These are phyloP conservation scores for Pinctada fucata DNA, from an alignment of 2,888 invertebrate genomes.

Conservation along the genomic window DNA sequence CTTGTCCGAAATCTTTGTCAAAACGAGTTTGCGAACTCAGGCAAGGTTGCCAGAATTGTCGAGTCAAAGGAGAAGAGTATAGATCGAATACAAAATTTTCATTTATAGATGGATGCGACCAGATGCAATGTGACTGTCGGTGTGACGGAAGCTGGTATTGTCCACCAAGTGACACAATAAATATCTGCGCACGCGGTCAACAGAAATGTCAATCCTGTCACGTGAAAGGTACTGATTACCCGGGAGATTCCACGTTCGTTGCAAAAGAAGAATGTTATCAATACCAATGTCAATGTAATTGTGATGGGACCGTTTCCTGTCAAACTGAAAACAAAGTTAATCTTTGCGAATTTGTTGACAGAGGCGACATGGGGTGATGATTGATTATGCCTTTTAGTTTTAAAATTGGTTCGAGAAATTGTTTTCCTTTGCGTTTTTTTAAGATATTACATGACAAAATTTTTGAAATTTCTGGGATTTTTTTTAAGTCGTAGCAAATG, in stretches of 20 bases:
- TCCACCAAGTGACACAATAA: constrained; percentile 44
- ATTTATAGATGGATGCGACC: constrained; percentile 48
- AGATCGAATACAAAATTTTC: constrained; percentile 36
- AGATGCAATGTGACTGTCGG: constrained; percentile 53
- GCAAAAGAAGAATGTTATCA: constrained; percentile 57
- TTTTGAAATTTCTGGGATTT: too few species aligned
- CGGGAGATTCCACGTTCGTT: constrained; percentile 51
- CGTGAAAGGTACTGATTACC: constrained; percentile 32
- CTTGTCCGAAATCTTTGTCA: constrained; percentile 47
- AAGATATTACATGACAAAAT: too few species aligned
- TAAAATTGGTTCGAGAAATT: too few species aligned
- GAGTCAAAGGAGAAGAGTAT: constrained; percentile 39
- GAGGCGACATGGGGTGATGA: background rate
- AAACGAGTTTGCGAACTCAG: constrained; percentile 41
- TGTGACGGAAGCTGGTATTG: constrained; percentile 56
- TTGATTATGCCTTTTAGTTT: background rate
- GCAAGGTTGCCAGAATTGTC: constrained; percentile 46
- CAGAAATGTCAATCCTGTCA: constrained; percentile 35
- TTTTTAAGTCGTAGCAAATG: too few species aligned
- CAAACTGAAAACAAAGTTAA: background rate
- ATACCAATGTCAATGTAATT: constrained; percentile 58
- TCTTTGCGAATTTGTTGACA: background rate
- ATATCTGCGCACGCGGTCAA: constrained; percentile 38
- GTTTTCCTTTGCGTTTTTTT: too few species aligned
- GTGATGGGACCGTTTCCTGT: constrained; percentile 57